Percentiles rank a stretch among this genome's conserved stretches.
phyloP scores from a whole-genome alignment of 2,113 vertebrate species.

The Rhynchomys soricoides region DNA sequence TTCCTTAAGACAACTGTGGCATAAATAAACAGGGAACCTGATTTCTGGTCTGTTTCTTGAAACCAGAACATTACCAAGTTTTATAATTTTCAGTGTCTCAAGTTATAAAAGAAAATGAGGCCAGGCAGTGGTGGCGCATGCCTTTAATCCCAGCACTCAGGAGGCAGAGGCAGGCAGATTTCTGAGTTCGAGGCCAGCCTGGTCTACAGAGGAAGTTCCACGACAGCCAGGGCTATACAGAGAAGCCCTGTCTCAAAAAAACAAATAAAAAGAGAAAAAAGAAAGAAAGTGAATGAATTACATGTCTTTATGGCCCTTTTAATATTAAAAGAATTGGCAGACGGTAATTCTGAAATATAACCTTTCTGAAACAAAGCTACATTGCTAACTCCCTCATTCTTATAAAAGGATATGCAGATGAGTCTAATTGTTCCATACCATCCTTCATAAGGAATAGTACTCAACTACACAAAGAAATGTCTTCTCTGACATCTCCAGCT shows the following conservation, averaged over 20 bases:
- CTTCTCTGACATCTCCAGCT: background rate
- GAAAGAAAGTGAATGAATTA: background rate
- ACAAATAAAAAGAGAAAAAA: no score
- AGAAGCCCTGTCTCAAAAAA: no score
- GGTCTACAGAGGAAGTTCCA: no score
- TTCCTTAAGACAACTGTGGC: background rate
- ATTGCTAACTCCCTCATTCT: background rate
- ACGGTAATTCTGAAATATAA: background rate
- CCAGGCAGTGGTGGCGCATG: no score
- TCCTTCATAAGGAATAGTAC: background rate
- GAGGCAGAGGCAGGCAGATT: no score
- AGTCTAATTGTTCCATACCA: background rate
- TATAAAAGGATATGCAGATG: background rate
- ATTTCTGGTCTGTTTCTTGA: conserved; percentile 51
- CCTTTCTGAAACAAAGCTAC: conserved; percentile 18
- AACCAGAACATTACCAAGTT: conserved; percentile 35
- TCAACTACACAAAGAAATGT: background rate
- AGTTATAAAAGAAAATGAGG: background rate
- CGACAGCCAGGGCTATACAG: no score
- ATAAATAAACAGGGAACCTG: conserved; percentile 46
- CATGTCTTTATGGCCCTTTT: background rate
- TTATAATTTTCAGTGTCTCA: background rate
- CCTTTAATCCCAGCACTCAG: no score
- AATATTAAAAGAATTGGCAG: conserved; percentile 17
- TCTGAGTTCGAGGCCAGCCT: no score